phyloP scores from a whole-genome alignment of 2,113 vertebrate species.

The Prunella himalayana region DNA sequence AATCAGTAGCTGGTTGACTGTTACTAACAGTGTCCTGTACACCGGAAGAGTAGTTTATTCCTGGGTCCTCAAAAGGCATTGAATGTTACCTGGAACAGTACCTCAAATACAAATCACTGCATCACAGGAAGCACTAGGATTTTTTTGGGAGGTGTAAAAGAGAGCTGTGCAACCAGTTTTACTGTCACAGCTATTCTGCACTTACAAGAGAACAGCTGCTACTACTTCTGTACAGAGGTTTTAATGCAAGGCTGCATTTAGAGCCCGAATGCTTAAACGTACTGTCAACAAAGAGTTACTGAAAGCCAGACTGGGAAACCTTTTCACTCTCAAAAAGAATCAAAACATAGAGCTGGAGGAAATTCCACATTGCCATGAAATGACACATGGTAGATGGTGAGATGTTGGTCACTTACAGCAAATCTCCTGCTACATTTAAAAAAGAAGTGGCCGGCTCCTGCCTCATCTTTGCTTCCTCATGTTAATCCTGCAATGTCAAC shows the following conservation, averaged over 20 bases:
- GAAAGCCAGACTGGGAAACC: neutral
- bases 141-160: neutral
- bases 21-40: neutral
- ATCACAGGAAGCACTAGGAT: accelerated
- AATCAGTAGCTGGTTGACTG: neutral
- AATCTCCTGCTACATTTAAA: neutral
- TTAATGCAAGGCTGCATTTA: neutral
- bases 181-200: neutral
- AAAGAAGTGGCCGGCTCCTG: neutral
- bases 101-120: neutral
- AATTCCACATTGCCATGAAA: neutral
- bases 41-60: neutral
- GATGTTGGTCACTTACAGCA: neutral
- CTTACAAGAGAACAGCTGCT: neutral
- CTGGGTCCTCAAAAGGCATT: neutral
- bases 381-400: neutral
- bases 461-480: neutral
- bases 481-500: accelerated
- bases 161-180: neutral
- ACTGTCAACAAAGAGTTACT: neutral
- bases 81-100: neutral
- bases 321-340: neutral
- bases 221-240: neutral
- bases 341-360: neutral
- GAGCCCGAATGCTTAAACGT: neutral